A percentile compares a stretch with the other conserved stretches of the same genome.
Conservation (phyloP, 2,113 vertebrate species). For the Ceyx cyanopectus region DNA sequence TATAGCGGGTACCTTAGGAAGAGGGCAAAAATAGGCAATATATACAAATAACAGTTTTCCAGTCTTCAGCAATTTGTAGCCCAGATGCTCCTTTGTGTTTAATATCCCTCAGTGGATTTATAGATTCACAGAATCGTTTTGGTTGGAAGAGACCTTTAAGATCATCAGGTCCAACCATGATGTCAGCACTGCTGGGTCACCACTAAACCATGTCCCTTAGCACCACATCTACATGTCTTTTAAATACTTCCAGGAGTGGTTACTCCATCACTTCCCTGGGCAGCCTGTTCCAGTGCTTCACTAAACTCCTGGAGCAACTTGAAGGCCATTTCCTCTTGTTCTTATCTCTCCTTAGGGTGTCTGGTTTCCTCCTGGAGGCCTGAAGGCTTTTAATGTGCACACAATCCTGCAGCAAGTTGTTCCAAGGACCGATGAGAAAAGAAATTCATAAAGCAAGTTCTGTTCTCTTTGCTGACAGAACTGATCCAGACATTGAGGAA, state of each 20-base stretch:
- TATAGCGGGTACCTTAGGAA: not conserved
- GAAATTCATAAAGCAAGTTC: not conserved
- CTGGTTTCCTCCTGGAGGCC: not conserved
- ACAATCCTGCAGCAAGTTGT: not conserved
- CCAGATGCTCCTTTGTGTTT: not conserved
- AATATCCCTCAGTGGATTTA: not conserved
- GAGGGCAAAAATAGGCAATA: not conserved
- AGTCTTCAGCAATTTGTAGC: not conserved
- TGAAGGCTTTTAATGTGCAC: not conserved
- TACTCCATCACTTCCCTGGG: not conserved
- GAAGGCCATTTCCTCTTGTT: not conserved
- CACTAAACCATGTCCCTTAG: not conserved
- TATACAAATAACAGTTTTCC: not conserved
- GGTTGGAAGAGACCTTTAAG: not conserved
- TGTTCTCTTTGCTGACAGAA: not conserved
- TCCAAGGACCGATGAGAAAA: not conserved
- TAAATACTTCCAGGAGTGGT: not conserved
- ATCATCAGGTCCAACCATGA: not conserved
- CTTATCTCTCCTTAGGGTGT: not conserved
- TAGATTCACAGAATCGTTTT: not conserved
- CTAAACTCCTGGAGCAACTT: not conserved
- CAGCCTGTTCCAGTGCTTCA: not conserved
- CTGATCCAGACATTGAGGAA: not conserved
- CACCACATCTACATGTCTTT: not conserved
- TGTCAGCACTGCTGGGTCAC: not conserved